Percentiles rank a stretch among this genome's conserved stretches.
These are phyloP conservation scores for Drosophila bunnanda DNA, from an alignment of 2,888 invertebrate genomes.

Conservation along the genomic window DNA sequence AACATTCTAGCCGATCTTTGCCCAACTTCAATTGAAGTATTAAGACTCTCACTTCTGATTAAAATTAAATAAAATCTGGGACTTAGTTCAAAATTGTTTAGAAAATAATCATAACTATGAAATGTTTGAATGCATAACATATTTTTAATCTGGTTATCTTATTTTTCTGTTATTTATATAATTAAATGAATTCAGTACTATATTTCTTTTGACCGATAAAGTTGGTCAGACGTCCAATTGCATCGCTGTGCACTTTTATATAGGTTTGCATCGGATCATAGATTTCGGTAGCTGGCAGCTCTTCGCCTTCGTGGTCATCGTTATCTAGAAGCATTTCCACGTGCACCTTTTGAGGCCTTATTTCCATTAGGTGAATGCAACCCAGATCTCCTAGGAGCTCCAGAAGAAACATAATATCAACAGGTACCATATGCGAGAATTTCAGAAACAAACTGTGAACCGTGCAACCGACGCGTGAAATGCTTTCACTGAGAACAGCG, in stretches of 20 bases:
- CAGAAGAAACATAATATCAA: conserved; percentile 83
- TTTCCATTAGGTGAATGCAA: conserved; percentile 85
- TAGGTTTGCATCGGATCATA: conserved; percentile 85
- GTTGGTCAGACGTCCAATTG: conserved; percentile 85
- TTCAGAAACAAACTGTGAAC: conserved; percentile 86
- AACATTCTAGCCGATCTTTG: too few relatives aligned
- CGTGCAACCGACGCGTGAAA: conserved; percentile 87
- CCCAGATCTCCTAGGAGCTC: conserved; percentile 86
- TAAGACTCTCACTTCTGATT: neutral
- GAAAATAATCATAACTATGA: neutral
- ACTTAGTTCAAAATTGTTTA: neutral
- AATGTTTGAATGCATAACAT: too few relatives aligned
- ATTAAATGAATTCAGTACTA: conserved; percentile 85
- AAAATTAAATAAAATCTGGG: too few relatives aligned
- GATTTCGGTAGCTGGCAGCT: conserved; percentile 85
- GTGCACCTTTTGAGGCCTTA: conserved; percentile 70
- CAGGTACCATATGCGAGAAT: conserved; percentile 89
- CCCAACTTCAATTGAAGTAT: neutral
- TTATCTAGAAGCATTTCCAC: conserved; percentile 73
- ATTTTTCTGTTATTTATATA: neutral
- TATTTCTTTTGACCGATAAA: conserved; percentile 87
- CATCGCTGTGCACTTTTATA: conserved; percentile 85
- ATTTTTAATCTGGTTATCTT: neutral
- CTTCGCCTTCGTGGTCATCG: conserved; percentile 64
- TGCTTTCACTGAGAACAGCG: conserved; percentile 88